Evolutionary conservation across 2,888 invertebrate species (phyloP), one percentile per base, ranked within the genome.

Genomic region (Orthosia cruda): DNA sequence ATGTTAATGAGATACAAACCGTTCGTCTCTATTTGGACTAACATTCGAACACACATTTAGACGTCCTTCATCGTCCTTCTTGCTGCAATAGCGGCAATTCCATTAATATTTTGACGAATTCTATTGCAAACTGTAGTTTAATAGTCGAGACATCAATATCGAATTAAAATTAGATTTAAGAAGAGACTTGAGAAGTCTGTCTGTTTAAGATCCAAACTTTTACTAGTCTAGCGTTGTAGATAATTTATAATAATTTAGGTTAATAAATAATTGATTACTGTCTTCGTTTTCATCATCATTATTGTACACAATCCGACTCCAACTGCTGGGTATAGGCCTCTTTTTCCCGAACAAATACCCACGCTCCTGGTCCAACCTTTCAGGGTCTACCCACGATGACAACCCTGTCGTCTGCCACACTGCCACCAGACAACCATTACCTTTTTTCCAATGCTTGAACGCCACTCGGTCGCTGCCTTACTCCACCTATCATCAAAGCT

Each of bases 1-100:
- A 64, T 80, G 45, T 47, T 73, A 77, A 73, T 80, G 54, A 62
- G 50, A 71, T 58, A 63, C 62, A 52, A 71, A 79, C 58, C 32
- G 18, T 47, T 52, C 23, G 32, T 62, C 55, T 62, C 11, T 32
- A 76, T 76, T 76, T 40, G 63, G 58, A 23, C 45, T 55, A 64
- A 50, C 61, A 73, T 80, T 64, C 32, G 57, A n/a, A n/a, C 23
- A 61, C 72, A 74, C 15, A 61, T 54, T 12, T n/a, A 65, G 47
- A 62, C 52, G 52, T 54, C 71, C 62, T 76, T 78, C 50, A 70
- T 1, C 26, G 55, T 47, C 73, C 15, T 57, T 77, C 40, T 57
- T 32, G n/a, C 5, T 11, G 26, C 23, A 49, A 47, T 4, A 45
- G 18, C 58, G 75, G 50, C 81, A 75, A 75, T 79, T 81, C 76